phyloP scores from a whole-genome alignment of 2,888 invertebrate genomes.

The Lacanobia wlatinum region DNA sequence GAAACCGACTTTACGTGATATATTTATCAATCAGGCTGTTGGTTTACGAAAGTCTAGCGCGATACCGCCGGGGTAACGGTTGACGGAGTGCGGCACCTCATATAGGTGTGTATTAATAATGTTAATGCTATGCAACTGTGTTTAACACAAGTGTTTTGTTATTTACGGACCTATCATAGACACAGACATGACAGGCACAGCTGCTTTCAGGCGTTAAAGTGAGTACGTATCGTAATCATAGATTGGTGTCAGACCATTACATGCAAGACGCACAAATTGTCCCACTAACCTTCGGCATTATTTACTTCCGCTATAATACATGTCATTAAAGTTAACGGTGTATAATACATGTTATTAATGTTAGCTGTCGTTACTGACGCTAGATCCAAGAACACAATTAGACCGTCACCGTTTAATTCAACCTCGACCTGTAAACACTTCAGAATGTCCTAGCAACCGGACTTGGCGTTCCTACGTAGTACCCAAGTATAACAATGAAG shows the following conservation, averaged over 20 bases:
- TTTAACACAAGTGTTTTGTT: conserved; percentile 27
- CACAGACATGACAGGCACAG: conserved; percentile 9
- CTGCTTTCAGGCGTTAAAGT: conserved; percentile 23
- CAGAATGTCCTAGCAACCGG: conserved; percentile 15
- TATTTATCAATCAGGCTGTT: conserved; percentile 80
- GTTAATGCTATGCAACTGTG: conserved; percentile 43
- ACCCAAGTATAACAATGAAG: conserved; percentile 16
- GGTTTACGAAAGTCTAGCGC: conserved; percentile 82
- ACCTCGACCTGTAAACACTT: conserved; percentile 47
- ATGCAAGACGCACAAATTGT: conserved; percentile 32
- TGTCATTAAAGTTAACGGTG: conserved; percentile 42
- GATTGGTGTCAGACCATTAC: conserved; percentile 1
- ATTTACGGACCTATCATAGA: conserved; percentile 7
- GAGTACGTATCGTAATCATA: conserved; percentile 13
- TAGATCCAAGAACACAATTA: conserved; percentile 49
- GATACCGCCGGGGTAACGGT: conserved; percentile 71
- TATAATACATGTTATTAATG: conserved; percentile 30
- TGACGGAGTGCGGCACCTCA: conserved; percentile 44
- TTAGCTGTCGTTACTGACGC: conserved; percentile 20
- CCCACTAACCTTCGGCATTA: conserved; percentile 55
- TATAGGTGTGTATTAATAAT: conserved; percentile 46
- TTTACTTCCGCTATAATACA: conserved; percentile 48
- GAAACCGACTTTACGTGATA: conserved; percentile 84
- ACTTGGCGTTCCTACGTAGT: conserved; percentile 8
- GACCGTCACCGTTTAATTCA: conserved; percentile 31